A percentile compares a stretch with the other conserved stretches of the same genome.
Conservation (phyloP, 2,113 vertebrate genomes). For the Prunella fulvescens region DNA sequence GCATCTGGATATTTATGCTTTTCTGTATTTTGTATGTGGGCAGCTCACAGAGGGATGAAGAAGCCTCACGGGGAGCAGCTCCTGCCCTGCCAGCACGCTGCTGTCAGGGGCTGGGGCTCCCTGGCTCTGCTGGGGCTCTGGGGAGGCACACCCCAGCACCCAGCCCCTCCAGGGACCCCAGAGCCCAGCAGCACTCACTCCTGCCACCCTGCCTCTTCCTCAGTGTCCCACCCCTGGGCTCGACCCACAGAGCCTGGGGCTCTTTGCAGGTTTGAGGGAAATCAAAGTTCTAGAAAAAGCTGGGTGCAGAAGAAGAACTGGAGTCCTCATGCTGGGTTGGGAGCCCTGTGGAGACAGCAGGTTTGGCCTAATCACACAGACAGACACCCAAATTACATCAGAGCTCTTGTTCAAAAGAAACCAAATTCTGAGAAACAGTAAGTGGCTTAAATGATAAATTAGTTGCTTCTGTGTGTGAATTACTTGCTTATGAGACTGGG, state of each 20-base stretch:
- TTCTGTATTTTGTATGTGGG: neutral
- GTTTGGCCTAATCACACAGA: neutral
- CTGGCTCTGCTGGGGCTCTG: fast-evolving
- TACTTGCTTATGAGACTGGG: neutral
- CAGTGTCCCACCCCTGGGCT: fast-evolving
- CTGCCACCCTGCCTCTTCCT: neutral
- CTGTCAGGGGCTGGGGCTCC: fast-evolving
- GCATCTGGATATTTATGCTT: fast-evolving
- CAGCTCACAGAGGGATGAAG: neutral
- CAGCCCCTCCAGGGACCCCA: fast-evolving
- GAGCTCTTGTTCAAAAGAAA: neutral
- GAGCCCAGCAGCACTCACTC: fast-evolving
- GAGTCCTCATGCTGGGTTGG: neutral
- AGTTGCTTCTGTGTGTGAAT: neutral
- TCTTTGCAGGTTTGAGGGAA: neutral
- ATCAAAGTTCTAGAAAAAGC: neutral
- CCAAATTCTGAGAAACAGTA: neutral
- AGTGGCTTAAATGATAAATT: neutral
- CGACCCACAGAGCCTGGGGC: neutral
- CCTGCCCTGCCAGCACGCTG: fast-evolving
- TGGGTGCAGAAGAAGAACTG: neutral
- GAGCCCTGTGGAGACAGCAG: neutral
- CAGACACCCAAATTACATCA: neutral
- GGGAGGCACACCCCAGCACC: fast-evolving
- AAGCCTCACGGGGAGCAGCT: fast-evolving